Evolutionary conservation across 53 echinoderm and acorn worm species (phyloP).

Genomic region (Arbacia lixula): DNA sequence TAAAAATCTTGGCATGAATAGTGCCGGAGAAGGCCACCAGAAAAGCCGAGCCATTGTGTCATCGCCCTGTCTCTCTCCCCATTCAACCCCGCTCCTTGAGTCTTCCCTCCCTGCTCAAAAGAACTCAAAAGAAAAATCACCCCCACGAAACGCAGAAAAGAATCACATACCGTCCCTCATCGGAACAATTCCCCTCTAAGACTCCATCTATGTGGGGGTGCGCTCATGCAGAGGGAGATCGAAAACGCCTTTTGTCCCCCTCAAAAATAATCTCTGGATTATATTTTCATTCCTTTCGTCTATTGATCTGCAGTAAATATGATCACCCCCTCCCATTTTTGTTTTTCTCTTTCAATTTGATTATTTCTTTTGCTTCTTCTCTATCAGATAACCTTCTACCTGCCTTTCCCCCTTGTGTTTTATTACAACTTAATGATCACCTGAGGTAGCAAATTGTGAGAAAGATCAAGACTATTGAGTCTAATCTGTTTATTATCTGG

Average conservation of each 20-base stretch:
- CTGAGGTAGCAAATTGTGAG: too few species aligned
- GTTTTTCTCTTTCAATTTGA: too few species aligned
- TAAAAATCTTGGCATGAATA: constrained; percentile 44
- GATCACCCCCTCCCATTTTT: too few species aligned
- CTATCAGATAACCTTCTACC: too few species aligned
- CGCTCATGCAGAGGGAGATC: constrained; percentile 36
- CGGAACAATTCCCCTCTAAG: constrained; percentile 23
- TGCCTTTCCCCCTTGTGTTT: too few species aligned
- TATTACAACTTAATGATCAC: too few species aligned
- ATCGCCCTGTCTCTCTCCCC: constrained; percentile 62
- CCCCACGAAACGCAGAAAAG: too few species aligned
- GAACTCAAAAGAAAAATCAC: not conserved
- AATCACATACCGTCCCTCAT: not conserved
- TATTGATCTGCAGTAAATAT: too few species aligned
- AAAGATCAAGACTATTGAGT: too few species aligned
- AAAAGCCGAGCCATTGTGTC: constrained; percentile 63
- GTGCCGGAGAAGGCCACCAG: constrained; percentile 1
- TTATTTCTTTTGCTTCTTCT: too few species aligned
- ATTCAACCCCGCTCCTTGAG: constrained; percentile 70
- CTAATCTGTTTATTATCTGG: too few species aligned
- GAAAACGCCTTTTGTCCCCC: constrained; percentile 7
- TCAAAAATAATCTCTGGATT: not conserved
- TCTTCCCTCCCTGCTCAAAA: constrained; percentile 12
- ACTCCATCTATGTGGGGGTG: constrained; percentile 31
- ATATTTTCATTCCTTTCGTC: too few species aligned